Percentiles rank a stretch among this genome's conserved stretches.
Conservation (phyloP, 2,797 vertebrate genomes). For the Helostoma temminkii region DNA sequence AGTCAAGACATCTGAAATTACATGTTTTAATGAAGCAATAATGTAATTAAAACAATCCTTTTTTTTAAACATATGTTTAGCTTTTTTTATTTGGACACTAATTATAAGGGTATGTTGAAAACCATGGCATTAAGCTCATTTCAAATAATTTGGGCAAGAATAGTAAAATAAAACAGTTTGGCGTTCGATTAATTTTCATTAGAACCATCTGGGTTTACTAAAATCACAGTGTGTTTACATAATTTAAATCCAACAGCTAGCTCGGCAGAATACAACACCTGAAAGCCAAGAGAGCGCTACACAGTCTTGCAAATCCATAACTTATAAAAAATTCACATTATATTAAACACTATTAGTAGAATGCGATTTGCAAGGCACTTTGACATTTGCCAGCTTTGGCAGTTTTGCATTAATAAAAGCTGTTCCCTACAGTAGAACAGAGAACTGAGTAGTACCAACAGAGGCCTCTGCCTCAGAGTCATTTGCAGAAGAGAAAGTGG, state of each 20-base stretch:
- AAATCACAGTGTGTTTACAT: conserved; percentile 26
- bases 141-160: not conserved
- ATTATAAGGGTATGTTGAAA: not conserved
- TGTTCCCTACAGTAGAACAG: conserved; percentile 6
- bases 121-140: not conserved
- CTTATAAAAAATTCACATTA: not conserved
- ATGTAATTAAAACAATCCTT: not conserved
- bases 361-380: not conserved
- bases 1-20: not conserved
- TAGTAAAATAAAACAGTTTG: conserved; percentile 3
- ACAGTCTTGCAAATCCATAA: not conserved
- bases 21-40: not conserved
- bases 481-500: conserved; percentile 28
- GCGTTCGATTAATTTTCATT: conserved; percentile 15
- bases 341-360: not conserved
- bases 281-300: too few relatives aligned
- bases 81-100: not conserved
- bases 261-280: not conserved
- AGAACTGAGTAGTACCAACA: conserved; percentile 47
- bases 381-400: not conserved
- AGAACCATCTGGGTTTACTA: conserved; percentile 31
- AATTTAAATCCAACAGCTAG: conserved; percentile 6
- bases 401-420: conserved; percentile 8
- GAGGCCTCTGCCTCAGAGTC: conserved; percentile 22
- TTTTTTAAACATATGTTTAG: not conserved